Evolutionary conservation across 2,888 invertebrate species (phyloP), one percentile per base, ranked within the genome.

Genomic region (Syrphus vitripennis): DNA sequence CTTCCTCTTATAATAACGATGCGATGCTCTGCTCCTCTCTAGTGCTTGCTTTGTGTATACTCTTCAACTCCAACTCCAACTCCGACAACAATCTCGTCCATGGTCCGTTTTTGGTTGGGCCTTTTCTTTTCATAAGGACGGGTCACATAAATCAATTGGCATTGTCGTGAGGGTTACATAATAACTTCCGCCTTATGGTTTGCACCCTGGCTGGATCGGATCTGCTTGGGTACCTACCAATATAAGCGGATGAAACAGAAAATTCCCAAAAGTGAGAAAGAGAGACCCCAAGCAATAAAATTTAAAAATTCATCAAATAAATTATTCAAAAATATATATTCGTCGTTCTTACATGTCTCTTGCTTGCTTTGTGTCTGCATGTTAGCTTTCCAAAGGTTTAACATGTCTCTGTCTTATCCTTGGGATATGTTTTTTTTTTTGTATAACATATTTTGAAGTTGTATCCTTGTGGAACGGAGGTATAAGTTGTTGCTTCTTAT

Each of bases 291-390:
- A 67, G 80, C 69, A 84, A 84, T 84, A 72, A 80, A 84, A 76
- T 84, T 84, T 84, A 80, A 84, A 84, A 84, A 84, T 84, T 80
- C 76, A 84, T 84, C 71, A 76, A 84, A 84, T 84, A 80, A 84
- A 84, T 77, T 84, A 80, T 84, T 84, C 57, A 84, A 84, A 76
- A 77, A 72, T 75, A 71, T 84, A n/a, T n/a, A n/a, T n/a, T n/a
- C n/a, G n/a, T 84, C 65, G 59, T 16, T 65, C 71, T 72, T 76
- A 45, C 34, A n/a, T 59, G 19, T 40, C 3, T 21, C 0, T 48
- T 21, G 5, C 42, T 37, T 61, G 21, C 29, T 31, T 10, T 55
- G 57, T 45, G 21, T 16, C 34, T 31, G 29, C 19, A 31, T 53
- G 37, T 65, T 31, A 10, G 67, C 50, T 67, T 67, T 24, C 4